Percentiles rank a stretch among this genome's conserved stretches.
phyloP scores from a whole-genome alignment of 2,888 invertebrate species.

The Eubasilissa splendida region DNA sequence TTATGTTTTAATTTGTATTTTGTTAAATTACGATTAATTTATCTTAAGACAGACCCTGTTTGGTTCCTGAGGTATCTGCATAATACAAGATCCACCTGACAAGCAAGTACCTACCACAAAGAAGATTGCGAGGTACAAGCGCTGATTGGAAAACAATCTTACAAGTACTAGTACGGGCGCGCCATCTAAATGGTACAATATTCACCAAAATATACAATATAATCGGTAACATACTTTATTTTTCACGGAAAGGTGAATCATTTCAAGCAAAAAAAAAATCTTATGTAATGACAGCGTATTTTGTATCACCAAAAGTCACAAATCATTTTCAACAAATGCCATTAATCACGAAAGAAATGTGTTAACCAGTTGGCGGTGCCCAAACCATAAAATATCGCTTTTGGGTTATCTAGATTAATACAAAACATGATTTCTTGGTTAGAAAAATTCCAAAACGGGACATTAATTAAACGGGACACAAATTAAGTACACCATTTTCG shows the following conservation, averaged over 20 bases:
- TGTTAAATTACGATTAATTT: neutral
- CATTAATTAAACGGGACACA: no score
- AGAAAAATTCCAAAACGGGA: neutral
- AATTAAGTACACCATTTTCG: no score
- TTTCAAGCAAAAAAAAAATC: no score
- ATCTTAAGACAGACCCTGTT: neutral
- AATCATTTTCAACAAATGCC: neutral
- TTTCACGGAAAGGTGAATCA: no score
- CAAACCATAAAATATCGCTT: neutral
- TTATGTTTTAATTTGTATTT: no score
- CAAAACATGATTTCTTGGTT: constrained; percentile 18
- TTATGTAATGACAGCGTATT: neutral
- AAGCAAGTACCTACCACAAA: neutral
- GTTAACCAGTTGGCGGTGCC: neutral
- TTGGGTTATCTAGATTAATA: constrained; percentile 10
- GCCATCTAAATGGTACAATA: neutral
- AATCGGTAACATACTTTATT: no score
- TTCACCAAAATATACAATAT: no score
- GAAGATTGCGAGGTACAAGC: constrained; percentile 1
- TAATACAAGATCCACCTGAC: constrained; percentile 1
- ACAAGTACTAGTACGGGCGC: neutral
- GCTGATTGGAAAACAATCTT: constrained; percentile 15
- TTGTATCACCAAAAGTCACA: neutral
- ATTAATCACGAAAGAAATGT: neutral
- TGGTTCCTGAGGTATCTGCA: neutral